These are phyloP conservation scores for Ovibos moschatus DNA, from an alignment of 2,113 vertebrate species.

Conservation along the genomic window DNA sequence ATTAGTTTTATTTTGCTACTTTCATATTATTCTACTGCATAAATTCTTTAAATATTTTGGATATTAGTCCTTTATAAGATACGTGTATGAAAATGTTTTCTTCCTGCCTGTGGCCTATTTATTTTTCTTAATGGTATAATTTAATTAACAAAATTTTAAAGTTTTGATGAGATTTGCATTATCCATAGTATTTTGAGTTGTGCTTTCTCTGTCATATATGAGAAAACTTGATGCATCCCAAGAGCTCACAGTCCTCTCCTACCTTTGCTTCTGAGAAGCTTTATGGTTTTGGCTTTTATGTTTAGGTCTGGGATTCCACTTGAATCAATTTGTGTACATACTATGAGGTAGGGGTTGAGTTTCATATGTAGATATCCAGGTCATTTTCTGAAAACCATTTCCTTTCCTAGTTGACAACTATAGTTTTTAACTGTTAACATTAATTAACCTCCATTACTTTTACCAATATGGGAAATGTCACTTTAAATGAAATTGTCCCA, in stretches of 20 bases:
- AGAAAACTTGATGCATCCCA: background rate
- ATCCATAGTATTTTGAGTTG: background rate
- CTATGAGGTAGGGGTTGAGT: background rate
- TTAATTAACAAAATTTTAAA: background rate
- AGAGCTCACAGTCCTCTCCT: background rate
- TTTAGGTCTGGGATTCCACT: background rate
- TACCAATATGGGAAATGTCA: background rate
- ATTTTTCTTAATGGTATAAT: background rate
- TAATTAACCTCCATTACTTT: background rate
- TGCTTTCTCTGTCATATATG: background rate
- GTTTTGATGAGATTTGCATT: background rate
- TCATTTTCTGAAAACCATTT: background rate
- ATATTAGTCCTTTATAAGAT: background rate
- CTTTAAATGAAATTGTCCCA: conserved; percentile 11
- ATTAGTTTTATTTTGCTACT: background rate
- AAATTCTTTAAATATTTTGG: conserved; percentile 1
- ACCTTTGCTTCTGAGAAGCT: background rate
- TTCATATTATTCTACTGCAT: background rate
- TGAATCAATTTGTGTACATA: background rate
- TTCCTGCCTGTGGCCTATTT: background rate
- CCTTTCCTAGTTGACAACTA: background rate
- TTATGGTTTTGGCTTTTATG: background rate
- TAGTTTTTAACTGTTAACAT: background rate
- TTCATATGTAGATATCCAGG: background rate
- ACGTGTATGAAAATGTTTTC: background rate